phyloP scores from a whole-genome alignment of 2,797 vertebrate genomes.

The Siniperca scherzeri region DNA sequence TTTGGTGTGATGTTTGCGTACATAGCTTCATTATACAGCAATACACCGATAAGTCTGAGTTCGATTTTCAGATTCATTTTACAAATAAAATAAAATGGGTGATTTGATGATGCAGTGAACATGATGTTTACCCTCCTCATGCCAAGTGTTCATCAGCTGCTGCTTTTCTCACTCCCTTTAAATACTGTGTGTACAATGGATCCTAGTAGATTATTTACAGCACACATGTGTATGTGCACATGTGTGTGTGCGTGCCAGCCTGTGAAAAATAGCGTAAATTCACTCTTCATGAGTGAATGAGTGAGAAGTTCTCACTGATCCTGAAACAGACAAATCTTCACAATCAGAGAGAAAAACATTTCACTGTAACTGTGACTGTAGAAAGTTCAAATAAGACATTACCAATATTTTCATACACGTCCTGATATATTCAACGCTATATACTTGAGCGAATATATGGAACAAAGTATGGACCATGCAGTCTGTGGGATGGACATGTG shows the following conservation, averaged over 20 bases:
- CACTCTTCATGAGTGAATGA: background rate
- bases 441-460: background rate
- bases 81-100: too few species aligned
- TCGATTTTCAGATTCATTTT: background rate
- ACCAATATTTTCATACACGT: background rate
- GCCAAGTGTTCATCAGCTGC: constrained; percentile 20
- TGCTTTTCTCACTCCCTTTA: constrained; percentile 25
- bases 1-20: background rate
- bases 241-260: constrained; percentile 33
- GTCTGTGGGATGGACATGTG: constrained; percentile 3
- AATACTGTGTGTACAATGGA: constrained; percentile 14
- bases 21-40: background rate
- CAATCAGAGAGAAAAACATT: background rate
- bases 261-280: constrained; percentile 45
- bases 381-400: background rate
- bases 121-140: background rate
- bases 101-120: background rate
- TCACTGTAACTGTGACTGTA: background rate
- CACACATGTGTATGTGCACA: constrained; percentile 10
- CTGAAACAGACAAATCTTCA: background rate
- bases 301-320: too few species aligned
- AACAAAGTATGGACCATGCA: background rate
- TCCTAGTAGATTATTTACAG: constrained; percentile 8
- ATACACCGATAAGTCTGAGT: background rate
- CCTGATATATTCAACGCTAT: background rate